A percentile compares a stretch with the other conserved stretches of the same genome.
phyloP scores from a whole-genome alignment of 1,140 invertebrate species.

The Polypedilum vanderplanki region DNA sequence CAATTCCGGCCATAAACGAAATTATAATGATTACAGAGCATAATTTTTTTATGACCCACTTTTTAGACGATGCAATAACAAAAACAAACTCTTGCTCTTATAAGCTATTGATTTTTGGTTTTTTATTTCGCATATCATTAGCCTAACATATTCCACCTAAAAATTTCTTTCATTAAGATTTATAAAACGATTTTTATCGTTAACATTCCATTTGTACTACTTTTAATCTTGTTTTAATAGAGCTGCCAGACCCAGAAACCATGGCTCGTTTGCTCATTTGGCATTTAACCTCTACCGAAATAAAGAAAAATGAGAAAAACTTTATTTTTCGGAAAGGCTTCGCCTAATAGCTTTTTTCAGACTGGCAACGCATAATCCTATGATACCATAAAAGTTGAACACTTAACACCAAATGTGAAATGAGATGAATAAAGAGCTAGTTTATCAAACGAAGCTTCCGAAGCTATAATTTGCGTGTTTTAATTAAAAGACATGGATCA shows the following conservation, averaged over 20 bases:
- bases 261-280: not conserved
- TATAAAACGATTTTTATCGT: not conserved
- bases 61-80: not conserved
- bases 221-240: conserved; percentile 1
- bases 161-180: not conserved
- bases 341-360: not conserved
- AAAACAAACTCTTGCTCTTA: not conserved
- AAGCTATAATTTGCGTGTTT: too few relatives aligned
- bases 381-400: not conserved
- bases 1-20: not conserved
- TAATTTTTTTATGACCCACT: conserved; percentile 7
- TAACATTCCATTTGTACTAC: not conserved
- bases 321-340: not conserved
- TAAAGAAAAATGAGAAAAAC: too few relatives aligned
- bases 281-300: not conserved
- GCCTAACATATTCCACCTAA: not conserved
- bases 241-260: not conserved
- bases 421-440: not conserved
- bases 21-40: not conserved
- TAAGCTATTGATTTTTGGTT: not conserved
- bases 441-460: too few relatives aligned
- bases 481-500: too few relatives aligned
- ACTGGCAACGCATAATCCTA: conserved; percentile 16
- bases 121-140: conserved; percentile 13
- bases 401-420: not conserved